phyloP scores from a whole-genome alignment of 2,113 vertebrate species.

The Albula goreensis region DNA sequence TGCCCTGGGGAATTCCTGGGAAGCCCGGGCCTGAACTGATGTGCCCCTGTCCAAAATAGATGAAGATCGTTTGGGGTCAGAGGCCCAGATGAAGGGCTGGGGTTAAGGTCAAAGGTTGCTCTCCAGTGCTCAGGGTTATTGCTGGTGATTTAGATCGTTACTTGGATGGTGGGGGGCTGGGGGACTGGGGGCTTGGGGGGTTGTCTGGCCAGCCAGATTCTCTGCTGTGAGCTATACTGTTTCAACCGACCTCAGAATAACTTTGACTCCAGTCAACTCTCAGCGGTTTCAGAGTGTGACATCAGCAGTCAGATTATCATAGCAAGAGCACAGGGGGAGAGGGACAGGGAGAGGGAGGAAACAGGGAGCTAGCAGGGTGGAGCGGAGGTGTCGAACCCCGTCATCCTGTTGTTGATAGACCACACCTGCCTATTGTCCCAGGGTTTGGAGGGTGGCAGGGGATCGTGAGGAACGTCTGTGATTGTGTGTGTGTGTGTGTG shows the following conservation, averaged over 20 bases:
- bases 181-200: too few species aligned
- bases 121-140: conserved; percentile 58
- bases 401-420: conserved; percentile 69
- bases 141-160: conserved; percentile 42
- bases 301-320: background rate
- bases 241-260: background rate
- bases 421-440: conserved; percentile 66
- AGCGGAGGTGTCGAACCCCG: conserved; percentile 61
- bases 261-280: background rate
- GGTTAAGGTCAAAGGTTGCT: conserved; percentile 55
- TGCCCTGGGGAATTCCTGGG: background rate
- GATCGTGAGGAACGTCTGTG: background rate
- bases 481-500: background rate
- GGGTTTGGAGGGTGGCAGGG: background rate
- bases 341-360: conserved; percentile 51
- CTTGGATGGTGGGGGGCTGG: conserved; percentile 17
- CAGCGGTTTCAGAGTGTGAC: background rate
- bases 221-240: background rate
- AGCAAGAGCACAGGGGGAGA: background rate
- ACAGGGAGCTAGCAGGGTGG: conserved; percentile 48
- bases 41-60: conserved; percentile 27
- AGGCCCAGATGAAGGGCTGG: conserved; percentile 57
- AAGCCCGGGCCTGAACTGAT: background rate
- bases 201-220: conserved; percentile 28
- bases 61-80: conserved; percentile 50